Evolutionary conservation across 2,113 vertebrate genomes (phyloP).

Genomic region (Corythornis cristatus): DNA sequence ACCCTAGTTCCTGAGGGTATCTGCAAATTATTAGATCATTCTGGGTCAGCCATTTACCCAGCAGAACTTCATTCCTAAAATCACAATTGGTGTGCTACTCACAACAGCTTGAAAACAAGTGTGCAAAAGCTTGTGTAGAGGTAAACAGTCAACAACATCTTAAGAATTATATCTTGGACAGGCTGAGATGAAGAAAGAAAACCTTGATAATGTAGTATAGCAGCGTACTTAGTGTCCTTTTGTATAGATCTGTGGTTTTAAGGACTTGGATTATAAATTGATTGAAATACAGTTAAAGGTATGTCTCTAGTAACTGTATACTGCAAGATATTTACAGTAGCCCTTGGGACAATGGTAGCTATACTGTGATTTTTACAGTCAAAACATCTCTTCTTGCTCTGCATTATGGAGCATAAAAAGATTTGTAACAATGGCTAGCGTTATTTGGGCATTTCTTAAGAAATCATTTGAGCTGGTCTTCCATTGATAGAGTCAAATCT

Average conservation of each 20-base stretch:
- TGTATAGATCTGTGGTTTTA: background rate
- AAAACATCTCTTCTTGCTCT: constrained; percentile 29
- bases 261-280: background rate
- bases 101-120: background rate
- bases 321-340: background rate
- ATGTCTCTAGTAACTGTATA: background rate
- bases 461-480: constrained; percentile 53
- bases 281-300: background rate
- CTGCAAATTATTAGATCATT: background rate
- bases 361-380: constrained; percentile 3
- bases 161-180: background rate
- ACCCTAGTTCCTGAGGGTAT: background rate
- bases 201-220: background rate
- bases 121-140: background rate
- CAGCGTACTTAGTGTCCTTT: background rate
- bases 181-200: background rate
- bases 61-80: background rate
- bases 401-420: constrained; percentile 28
- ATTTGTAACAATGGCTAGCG: constrained; percentile 26
- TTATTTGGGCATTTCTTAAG: constrained; percentile 47
- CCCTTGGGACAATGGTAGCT: background rate
- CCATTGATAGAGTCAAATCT: constrained; percentile 53
- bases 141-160: background rate
- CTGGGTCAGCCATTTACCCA: background rate
- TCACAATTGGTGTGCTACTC: background rate